Base-by-base conservation (phyloP, 2,797 vertebrate species). In the Tauraco hartlaubi region DNA sequence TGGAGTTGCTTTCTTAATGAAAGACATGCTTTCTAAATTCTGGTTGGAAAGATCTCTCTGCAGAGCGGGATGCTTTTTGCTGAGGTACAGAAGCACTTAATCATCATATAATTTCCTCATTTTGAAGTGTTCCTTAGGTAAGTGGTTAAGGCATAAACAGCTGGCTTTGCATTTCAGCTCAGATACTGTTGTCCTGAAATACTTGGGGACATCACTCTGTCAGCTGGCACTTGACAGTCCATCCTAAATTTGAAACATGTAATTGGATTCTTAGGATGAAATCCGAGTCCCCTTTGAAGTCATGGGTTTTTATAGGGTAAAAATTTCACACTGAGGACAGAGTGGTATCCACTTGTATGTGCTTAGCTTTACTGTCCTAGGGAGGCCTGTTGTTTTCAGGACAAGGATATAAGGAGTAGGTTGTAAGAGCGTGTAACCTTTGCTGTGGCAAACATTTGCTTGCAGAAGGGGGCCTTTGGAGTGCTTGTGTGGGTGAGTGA, bases 241-340 rank as follows among this genome's bases (percentile, higher is more conserved):
- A n/a, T 88, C 88, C 94, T 94, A 91, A 93, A 95, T 93, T 87
- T 92, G 96, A 94, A 95, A 93, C 82, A 64, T 0, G 75, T 95
- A 94, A 93, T 94, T 85, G 83, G 90, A 96, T 97, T 96, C 95
- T 85, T 82, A 6, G n/a, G 81, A 71, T 93, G 96, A 95, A 95
- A 95, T 93, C 49, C 0, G 8, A 96, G 77, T 92, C 67, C 83
- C 67, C 75, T 95, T 94, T 95, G 95, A 96, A 96, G 93, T 94
- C 85, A 77, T 28, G 61, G n/a, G 37, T 10, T 92, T 95, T 93
- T 84, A 56, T 37, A 51, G 56, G 81, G 83, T 79, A 82, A 90
- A 79, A 62, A 93, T 92, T 92, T 75, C 77, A 25, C 23, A 12
- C 41, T 55, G 88, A 68, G 67, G n/a, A 76, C 81, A 35, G 46